A percentile compares a stretch with the other conserved stretches of the same genome.
phyloP scores from a whole-genome alignment of 2,888 invertebrate species.

The Gandaritis pyraliata region DNA sequence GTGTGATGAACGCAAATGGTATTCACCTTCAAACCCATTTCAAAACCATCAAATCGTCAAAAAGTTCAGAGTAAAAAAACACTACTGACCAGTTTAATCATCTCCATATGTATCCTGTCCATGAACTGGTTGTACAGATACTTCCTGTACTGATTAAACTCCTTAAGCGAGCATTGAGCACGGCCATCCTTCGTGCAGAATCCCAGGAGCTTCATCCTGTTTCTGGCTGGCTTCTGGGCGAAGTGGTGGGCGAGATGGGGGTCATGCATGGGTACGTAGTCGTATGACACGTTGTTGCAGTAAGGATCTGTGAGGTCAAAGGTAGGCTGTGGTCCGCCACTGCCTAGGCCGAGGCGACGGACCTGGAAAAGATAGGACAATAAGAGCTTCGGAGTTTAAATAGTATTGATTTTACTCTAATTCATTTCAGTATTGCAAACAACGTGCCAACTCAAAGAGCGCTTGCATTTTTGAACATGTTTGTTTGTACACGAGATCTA shows the following conservation, averaged over 20 bases:
- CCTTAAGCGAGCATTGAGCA: constrained; percentile 86
- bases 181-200: constrained; percentile 84
- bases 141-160: constrained; percentile 86
- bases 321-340: constrained; percentile 58
- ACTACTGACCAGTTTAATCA: constrained; percentile 63
- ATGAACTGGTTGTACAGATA: constrained; percentile 84
- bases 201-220: constrained; percentile 79
- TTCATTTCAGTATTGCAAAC: too few species aligned
- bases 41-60: neutral
- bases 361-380: constrained; percentile 53
- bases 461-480: too few species aligned
- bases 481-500: too few species aligned
- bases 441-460: too few species aligned
- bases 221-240: constrained; percentile 65
- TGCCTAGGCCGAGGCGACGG: constrained; percentile 68
- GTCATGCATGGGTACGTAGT: constrained; percentile 85
- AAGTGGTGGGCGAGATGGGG: constrained; percentile 83
- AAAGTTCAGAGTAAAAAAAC: neutral
- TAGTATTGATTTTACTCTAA: too few species aligned
- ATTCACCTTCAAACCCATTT: too few species aligned
- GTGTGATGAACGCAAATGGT: too few species aligned
- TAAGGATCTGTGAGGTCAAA: constrained; percentile 78
- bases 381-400: too few species aligned
- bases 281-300: constrained; percentile 76
- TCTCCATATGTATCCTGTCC: constrained; percentile 78